These are phyloP conservation scores for Petrolisthes cinctipes DNA, from an alignment of 2,888 invertebrate species.

Conservation along the genomic window DNA sequence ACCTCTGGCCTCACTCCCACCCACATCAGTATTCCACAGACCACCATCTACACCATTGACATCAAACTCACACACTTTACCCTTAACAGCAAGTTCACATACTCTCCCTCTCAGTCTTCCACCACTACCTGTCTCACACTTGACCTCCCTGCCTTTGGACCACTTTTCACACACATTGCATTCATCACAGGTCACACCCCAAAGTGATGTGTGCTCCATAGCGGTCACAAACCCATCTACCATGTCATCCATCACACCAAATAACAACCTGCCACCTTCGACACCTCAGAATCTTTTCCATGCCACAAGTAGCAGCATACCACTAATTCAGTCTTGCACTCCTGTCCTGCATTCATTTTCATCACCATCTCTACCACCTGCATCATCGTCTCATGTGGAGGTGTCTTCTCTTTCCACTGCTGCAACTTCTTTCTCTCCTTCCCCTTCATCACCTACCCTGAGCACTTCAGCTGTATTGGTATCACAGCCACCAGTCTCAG, in stretches of 20 bases:
- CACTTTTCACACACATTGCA: background rate
- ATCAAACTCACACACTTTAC: background rate
- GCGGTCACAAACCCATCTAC: background rate
- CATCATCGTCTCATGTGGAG: background rate
- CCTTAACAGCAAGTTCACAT: background rate
- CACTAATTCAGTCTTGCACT: background rate
- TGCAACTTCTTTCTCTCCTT: conserved; percentile 10
- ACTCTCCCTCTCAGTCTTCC: background rate
- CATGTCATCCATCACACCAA: background rate
- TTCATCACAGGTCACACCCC: background rate
- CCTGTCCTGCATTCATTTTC: background rate
- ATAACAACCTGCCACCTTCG: background rate
- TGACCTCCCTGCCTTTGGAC: background rate
- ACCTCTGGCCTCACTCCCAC: conserved; percentile 33
- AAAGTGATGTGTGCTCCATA: too few species aligned
- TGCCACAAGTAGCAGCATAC: background rate
- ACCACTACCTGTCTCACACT: conserved; percentile 2
- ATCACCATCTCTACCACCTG: background rate
- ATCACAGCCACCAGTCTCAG: background rate
- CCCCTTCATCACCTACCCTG: conserved; percentile 17
- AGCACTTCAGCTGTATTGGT: background rate
- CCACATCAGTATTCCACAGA: conserved; percentile 40
- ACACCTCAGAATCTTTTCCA: background rate
- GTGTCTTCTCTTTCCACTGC: conserved; percentile 3
- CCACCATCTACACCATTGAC: conserved; percentile 11